Evolutionary conservation across 1,140 invertebrate genomes (phyloP).

Genomic region (Drosophila tani): DNA sequence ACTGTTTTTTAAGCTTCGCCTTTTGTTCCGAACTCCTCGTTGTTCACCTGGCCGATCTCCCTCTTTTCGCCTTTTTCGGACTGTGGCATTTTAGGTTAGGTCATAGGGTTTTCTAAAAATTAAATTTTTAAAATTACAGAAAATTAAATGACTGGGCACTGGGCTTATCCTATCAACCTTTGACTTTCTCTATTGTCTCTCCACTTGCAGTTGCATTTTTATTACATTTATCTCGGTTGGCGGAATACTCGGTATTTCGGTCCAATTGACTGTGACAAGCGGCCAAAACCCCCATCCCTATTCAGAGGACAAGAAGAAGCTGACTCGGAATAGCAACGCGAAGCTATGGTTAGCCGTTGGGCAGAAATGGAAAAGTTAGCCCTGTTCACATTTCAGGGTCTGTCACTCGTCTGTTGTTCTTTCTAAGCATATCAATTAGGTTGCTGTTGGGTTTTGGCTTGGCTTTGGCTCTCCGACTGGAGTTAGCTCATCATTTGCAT

Average conservation of each 20-base stretch:
- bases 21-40: too few species aligned
- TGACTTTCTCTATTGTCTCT: not conserved
- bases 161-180: not conserved
- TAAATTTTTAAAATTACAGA: too few species aligned
- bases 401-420: slow-evolving; percentile 64
- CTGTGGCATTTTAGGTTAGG: too few species aligned
- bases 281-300: not conserved
- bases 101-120: too few species aligned
- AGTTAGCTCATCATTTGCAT: slow-evolving; percentile 64
- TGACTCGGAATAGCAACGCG: not conserved
- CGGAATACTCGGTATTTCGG: slow-evolving; percentile 10
- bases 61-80: too few species aligned
- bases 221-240: slow-evolving; percentile 16
- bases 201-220: slow-evolving; percentile 5
- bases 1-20: too few species aligned
- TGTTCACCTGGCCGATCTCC: too few species aligned
- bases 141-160: too few species aligned
- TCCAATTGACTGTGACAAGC: slow-evolving; percentile 14
- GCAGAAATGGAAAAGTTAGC: slow-evolving; percentile 18
- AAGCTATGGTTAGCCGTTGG: not conserved
- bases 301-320: not conserved
- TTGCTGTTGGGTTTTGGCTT: slow-evolving; percentile 47
- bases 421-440: slow-evolving; percentile 73
- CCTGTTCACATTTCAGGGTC: slow-evolving; percentile 57
- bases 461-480: slow-evolving; percentile 25